Percentiles rank a stretch among this genome's conserved stretches.
These are phyloP conservation scores for Panzeria rudis DNA, from an alignment of 2,888 invertebrate species.

Conservation along the genomic window DNA sequence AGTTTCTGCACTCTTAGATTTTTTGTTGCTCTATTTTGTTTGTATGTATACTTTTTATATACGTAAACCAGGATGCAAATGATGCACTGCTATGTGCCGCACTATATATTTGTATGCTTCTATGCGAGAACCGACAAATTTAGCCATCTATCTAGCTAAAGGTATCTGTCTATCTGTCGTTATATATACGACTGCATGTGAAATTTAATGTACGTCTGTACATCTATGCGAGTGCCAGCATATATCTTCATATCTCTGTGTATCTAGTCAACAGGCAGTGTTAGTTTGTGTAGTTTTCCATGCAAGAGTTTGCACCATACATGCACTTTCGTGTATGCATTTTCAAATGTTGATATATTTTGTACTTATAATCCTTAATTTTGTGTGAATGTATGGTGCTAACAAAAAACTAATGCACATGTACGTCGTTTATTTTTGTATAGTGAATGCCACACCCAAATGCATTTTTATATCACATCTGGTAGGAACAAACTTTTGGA, in stretches of 20 bases:
- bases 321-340: constrained; percentile 18
- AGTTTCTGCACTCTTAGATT: constrained; percentile 15
- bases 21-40: background rate
- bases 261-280: constrained; percentile 31
- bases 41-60: background rate
- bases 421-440: constrained; percentile 37
- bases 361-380: constrained; percentile 34
- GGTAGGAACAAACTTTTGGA: constrained; percentile 74
- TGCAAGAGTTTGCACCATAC: constrained; percentile 32
- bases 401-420: constrained; percentile 61
- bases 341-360: constrained; percentile 2
- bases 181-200: background rate
- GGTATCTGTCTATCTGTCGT: background rate
- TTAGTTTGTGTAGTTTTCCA: background rate
- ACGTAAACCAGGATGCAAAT: constrained; percentile 35
- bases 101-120: background rate
- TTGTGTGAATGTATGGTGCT: constrained; percentile 1
- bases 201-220: constrained; percentile 4
- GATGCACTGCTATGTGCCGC: constrained; percentile 15
- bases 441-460: constrained; percentile 81
- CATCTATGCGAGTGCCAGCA: constrained; percentile 1
- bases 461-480: constrained; percentile 78
- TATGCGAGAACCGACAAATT: background rate
- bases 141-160: constrained; percentile 21
- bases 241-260: constrained; percentile 45